Conservation (phyloP, 2,113 vertebrate genomes). For the Eretmochelys imbricata region DNA sequence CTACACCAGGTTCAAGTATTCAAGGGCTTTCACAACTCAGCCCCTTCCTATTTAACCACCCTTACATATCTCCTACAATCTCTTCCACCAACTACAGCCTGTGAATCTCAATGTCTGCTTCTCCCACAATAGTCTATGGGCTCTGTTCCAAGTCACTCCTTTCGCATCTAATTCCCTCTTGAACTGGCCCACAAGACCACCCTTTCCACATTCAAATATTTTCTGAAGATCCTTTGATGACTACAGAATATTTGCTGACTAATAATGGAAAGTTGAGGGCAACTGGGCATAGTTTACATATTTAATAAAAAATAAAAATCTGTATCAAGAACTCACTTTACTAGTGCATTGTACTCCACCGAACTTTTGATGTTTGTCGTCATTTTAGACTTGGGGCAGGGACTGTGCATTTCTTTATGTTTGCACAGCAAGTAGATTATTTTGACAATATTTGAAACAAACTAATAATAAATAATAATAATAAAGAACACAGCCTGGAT, state of each 20-base stretch:
- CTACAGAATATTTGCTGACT: neutral
- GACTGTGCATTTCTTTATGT: neutral
- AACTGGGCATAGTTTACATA: neutral
- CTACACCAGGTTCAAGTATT: too few relatives aligned
- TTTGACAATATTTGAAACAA: neutral
- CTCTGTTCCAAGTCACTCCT: neutral
- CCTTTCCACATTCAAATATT: neutral
- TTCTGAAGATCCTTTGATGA: neutral
- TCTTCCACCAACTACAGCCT: neutral
- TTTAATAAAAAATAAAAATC: neutral
- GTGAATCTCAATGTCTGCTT: neutral
- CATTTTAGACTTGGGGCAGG: neutral
- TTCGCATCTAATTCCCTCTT: neutral
- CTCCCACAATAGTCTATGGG: neutral
- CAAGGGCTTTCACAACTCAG: neutral
- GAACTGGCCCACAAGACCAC: neutral
- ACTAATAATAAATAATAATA: neutral
- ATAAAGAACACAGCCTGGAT: neutral
- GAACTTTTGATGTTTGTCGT: neutral
- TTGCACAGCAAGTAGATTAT: neutral
- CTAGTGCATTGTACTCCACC: neutral
- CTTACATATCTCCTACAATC: neutral
- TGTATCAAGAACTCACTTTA: neutral
- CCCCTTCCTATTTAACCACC: neutral
- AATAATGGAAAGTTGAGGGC: neutral